Percentiles rank a stretch among this genome's conserved stretches.
These are phyloP conservation scores for Hipparchia sbordonii DNA, from an alignment of 2,888 invertebrate species.

Conservation along the genomic window DNA sequence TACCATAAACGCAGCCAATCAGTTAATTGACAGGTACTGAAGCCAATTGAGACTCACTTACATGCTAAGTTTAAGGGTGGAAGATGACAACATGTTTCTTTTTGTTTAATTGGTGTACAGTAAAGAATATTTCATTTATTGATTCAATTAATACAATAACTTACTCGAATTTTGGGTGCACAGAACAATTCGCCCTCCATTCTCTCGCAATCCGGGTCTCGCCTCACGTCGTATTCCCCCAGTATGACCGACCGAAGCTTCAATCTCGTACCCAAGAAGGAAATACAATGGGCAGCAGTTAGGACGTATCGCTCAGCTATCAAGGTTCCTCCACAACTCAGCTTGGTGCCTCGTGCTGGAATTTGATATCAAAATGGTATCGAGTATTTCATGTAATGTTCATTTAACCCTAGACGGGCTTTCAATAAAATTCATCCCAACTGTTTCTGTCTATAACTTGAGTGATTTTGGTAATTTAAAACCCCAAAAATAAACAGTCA, in stretches of 20 bases:
- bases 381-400: neutral
- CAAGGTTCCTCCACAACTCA: constrained; percentile 80
- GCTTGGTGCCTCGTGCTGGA: constrained; percentile 58
- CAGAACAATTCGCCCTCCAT: constrained; percentile 57
- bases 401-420: too few relatives aligned
- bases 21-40: too few relatives aligned
- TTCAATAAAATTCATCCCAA: neutral
- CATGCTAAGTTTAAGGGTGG: too few relatives aligned
- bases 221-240: constrained; percentile 83
- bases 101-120: too few relatives aligned
- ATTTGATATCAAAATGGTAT: constrained; percentile 3
- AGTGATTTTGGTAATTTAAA: too few relatives aligned
- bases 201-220: constrained; percentile 71
- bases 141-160: neutral
- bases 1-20: too few relatives aligned
- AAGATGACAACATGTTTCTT: too few relatives aligned
- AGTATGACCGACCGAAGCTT: constrained; percentile 79
- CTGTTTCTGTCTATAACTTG: neutral
- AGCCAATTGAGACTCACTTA: too few relatives aligned
- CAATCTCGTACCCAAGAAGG: constrained; percentile 71
- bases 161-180: constrained; percentile 57
- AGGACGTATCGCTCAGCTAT: constrained; percentile 80
- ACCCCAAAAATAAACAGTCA: too few relatives aligned
- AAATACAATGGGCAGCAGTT: constrained; percentile 84
- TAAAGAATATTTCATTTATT: too few relatives aligned